phyloP scores from a whole-genome alignment of 2,113 vertebrate genomes.

The Lepidothrix coronata region DNA sequence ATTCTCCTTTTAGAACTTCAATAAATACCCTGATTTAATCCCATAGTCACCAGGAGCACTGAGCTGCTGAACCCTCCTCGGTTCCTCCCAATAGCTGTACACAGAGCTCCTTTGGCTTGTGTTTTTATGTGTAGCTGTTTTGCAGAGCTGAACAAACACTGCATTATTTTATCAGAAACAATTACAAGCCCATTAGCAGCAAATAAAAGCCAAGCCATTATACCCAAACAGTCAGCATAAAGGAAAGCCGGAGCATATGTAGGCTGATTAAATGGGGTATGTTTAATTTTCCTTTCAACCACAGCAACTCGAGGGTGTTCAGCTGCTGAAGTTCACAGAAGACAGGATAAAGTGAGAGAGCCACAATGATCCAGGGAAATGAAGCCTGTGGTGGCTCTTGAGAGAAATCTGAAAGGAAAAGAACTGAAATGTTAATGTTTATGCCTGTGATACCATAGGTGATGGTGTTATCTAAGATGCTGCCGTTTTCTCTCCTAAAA shows the following conservation, averaged over 20 bases:
- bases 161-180: slow-evolving; percentile 40
- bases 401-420: neutral
- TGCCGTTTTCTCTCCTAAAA: neutral
- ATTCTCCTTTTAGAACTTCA: neutral
- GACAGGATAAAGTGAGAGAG: neutral
- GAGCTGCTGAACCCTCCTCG: neutral
- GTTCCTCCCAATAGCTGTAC: neutral
- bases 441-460: fast-evolving
- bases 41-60: neutral
- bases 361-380: neutral
- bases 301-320: slow-evolving; percentile 9
- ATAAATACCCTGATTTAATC: neutral
- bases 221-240: neutral
- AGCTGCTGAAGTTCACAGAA: slow-evolving; percentile 40
- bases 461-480: neutral
- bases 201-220: slow-evolving; percentile 42
- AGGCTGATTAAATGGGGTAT: slow-evolving; percentile 13
- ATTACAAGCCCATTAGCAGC: neutral
- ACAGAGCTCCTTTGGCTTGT: neutral
- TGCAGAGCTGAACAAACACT: slow-evolving; percentile 5
- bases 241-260: neutral
- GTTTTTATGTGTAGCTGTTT: neutral
- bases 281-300: slow-evolving; percentile 38
- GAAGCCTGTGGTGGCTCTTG: neutral
- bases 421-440: neutral